Conservation (phyloP, 2,888 invertebrate genomes). For the Dryocosmus kuriphilus region DNA sequence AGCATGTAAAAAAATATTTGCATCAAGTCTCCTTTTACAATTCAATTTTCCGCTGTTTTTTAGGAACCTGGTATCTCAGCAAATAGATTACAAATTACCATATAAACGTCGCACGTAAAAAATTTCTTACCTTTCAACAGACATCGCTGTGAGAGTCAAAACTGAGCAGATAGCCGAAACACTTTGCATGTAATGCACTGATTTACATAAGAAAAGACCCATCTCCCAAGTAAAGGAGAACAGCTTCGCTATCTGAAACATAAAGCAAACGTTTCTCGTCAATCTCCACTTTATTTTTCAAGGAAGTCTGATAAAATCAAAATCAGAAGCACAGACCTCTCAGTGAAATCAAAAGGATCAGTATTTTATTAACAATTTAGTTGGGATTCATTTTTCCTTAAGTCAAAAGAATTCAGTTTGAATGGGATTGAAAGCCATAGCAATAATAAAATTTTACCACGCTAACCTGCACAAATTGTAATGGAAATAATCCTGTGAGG, state of each 20-base stretch:
- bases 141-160: constrained; percentile 85
- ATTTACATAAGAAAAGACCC: constrained; percentile 84
- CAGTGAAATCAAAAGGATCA: no score
- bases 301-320: no score
- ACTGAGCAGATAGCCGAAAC: constrained; percentile 86
- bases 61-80: not conserved
- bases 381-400: not conserved
- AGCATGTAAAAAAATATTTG: no score
- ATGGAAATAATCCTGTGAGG: not conserved
- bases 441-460: not conserved
- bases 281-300: not conserved
- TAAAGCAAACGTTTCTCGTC: constrained; percentile 6
- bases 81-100: not conserved
- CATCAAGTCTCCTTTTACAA: not conserved
- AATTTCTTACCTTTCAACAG: constrained; percentile 83
- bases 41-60: not conserved
- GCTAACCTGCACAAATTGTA: not conserved
- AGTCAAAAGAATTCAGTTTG: not conserved
- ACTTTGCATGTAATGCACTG: constrained; percentile 85
- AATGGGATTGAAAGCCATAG: not conserved
- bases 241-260: constrained; percentile 81
- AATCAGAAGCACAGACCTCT: no score
- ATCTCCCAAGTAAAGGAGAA: constrained; percentile 85
- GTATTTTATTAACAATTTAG: not conserved
- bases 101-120: not conserved